Base-by-base conservation (phyloP, 1,140 invertebrate species). In the Neocloeon triangulifer region DNA sequence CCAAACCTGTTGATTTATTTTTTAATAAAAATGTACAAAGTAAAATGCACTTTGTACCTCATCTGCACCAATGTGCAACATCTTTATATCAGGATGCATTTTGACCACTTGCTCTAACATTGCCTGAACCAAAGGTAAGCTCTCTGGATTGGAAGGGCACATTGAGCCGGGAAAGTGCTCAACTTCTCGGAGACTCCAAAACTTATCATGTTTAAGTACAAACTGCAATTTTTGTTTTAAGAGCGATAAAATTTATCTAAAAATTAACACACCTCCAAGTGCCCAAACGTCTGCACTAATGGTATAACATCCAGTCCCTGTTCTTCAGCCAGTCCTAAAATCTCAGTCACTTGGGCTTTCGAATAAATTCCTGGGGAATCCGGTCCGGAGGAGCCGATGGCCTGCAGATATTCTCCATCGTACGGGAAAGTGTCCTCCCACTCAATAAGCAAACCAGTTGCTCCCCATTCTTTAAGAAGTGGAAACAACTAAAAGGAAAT, bases 391-490 rank as follows among this genome's bases (percentile, higher is more conserved):
- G 72, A 71, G 19, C 69, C 66, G 28, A 79, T 60, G 4, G 53
- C 53, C 8, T 53, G 47, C 20, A 91, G 46, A n/a, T n/a, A n/a
- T 8, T 69, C 59, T 32, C 64, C 67, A 12, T 49, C 56, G 49
- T 79, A 91, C 1, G 86, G 85, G 51, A 91, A 91, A 44, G 81
- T 86, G 42, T 94, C 85, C 53, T 91, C 85, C 74, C 85, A 92
- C 58, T 91, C 85, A 23, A 92, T 32, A 6, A 94, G 55, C 12
- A 91, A 45, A 6, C 81, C 82, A 26, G 76, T 88, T 0, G 72
- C 75, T 44, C 78, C 72, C 65, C 69, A 66, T 59, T 62, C 49
- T 52, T 61, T 56, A 16, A 66, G 45, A 10, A 57, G 41, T 16
- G 64, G 54, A 41, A 70, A 59, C 26, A 72, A 52, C 65, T 69